A percentile compares a stretch with the other conserved stretches of the same genome.
Conservation (phyloP, 2,888 invertebrate genomes). For the Pterobdella sp. region DNA sequence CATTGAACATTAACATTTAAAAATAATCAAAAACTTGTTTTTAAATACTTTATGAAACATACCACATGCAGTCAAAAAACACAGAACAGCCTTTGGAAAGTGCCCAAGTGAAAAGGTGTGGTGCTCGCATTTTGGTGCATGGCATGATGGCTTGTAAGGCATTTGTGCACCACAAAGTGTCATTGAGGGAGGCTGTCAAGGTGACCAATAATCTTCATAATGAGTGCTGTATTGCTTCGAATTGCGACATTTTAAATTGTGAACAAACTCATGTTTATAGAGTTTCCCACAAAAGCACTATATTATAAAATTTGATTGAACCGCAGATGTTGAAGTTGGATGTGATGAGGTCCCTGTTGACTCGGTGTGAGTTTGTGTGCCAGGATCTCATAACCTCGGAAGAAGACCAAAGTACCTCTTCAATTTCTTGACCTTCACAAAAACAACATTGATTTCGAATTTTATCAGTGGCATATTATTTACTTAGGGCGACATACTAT, state of each 20-base stretch:
- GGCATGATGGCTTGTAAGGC: conserved; percentile 68
- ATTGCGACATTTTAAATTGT: no score
- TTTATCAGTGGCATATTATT: no score
- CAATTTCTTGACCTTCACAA: not conserved
- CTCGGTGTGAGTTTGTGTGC: conserved; percentile 82
- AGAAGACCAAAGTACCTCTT: conserved; percentile 60
- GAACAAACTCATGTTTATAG: no score
- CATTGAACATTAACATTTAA: not conserved
- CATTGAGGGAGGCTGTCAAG: conserved; percentile 63
- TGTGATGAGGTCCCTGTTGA: conserved; percentile 71
- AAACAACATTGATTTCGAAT: not conserved
- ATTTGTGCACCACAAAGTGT: conserved; percentile 70
- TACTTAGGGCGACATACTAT: no score
- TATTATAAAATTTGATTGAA: not conserved
- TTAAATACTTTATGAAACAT: not conserved
- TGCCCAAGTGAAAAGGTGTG: conserved; percentile 53
- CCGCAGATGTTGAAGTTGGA: conserved; percentile 67
- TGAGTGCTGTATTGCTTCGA: no score
- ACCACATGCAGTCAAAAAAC: not conserved
- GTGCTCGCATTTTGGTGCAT: conserved; percentile 64
- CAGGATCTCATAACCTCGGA: conserved; percentile 71
- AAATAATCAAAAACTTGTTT: not conserved
- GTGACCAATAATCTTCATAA: no score
- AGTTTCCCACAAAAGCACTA: not conserved
- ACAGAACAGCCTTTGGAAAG: conserved; percentile 13